Conservation (phyloP, 2,888 invertebrate species). For the Drosophila formosana region DNA sequence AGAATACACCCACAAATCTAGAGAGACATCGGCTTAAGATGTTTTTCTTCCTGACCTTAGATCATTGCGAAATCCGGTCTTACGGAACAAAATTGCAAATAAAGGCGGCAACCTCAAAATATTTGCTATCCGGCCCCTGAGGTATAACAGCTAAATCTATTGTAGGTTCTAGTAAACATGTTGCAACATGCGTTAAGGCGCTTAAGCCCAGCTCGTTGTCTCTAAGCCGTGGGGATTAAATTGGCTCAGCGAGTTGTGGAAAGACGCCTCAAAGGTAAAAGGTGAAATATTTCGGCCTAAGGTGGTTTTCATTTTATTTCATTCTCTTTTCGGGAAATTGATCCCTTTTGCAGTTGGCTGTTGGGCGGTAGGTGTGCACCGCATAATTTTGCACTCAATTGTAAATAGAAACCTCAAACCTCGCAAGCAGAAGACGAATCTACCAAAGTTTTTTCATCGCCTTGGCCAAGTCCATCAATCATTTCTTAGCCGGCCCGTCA, state of each 20-base stretch:
- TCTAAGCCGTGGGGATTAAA: constrained; percentile 71
- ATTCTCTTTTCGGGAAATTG: constrained; percentile 35
- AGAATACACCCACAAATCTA: background rate
- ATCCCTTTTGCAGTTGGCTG: constrained; percentile 52
- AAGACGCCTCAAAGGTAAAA: constrained; percentile 42
- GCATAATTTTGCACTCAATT: constrained; percentile 71
- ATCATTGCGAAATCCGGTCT: constrained; percentile 52
- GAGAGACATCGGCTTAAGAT: background rate
- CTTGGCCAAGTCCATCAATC: constrained; percentile 69
- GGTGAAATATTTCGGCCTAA: constrained; percentile 39
- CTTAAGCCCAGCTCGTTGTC: constrained; percentile 59
- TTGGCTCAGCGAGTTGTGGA: constrained; percentile 55
- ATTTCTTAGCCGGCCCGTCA: constrained; percentile 63
- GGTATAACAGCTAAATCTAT: constrained; percentile 51
- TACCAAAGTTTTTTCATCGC: constrained; percentile 42
- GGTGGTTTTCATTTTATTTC: constrained; percentile 14
- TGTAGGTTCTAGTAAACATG: constrained; percentile 49
- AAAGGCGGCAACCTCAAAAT: constrained; percentile 59
- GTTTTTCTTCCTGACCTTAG: constrained; percentile 22
- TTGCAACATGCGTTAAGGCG: constrained; percentile 65
- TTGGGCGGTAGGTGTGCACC: constrained; percentile 46
- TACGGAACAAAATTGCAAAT: constrained; percentile 16
- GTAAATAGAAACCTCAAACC: constrained; percentile 64
- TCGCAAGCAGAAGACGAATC: constrained; percentile 13
- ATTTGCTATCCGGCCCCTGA: constrained; percentile 51